Conservation (phyloP, 1,140 invertebrate genomes). For the Drosophila melanica region DNA sequence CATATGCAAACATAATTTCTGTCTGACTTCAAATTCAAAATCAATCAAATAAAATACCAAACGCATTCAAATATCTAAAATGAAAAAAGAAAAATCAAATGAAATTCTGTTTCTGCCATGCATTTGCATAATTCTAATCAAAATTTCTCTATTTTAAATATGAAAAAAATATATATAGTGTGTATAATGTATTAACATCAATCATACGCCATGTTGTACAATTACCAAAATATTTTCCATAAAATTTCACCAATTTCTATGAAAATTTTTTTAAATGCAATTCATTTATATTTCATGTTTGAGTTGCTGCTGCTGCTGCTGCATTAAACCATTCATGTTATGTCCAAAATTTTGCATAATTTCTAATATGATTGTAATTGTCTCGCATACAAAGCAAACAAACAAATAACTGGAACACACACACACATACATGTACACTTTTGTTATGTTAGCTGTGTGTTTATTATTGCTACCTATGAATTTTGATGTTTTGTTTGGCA, state of each 20-base stretch:
- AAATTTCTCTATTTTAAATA: conserved; percentile 11
- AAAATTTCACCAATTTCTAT: not conserved
- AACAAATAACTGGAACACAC: not conserved
- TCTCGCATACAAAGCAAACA: not conserved
- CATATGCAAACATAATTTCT: not conserved
- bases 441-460: conserved; percentile 24
- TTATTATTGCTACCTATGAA: conserved; percentile 9
- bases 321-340: not conserved
- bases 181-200: not conserved
- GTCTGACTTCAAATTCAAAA: not conserved
- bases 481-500: conserved; percentile 31
- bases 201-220: conserved; percentile 11
- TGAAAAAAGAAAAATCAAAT: too few species aligned
- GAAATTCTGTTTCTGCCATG: not conserved
- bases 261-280: not conserved
- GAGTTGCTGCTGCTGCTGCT: conserved; percentile 9
- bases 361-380: conserved; percentile 20
- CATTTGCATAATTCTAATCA: conserved; percentile 35
- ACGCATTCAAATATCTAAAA: not conserved
- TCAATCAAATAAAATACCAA: conserved; percentile 19
- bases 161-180: not conserved
- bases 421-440: not conserved
- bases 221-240: not conserved
- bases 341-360: conserved; percentile 15
- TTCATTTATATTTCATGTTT: conserved; percentile 7